A percentile compares a stretch with the other conserved stretches of the same genome.
Conservation (phyloP, 2,113 vertebrate genomes). For the Spea multiplicata region DNA sequence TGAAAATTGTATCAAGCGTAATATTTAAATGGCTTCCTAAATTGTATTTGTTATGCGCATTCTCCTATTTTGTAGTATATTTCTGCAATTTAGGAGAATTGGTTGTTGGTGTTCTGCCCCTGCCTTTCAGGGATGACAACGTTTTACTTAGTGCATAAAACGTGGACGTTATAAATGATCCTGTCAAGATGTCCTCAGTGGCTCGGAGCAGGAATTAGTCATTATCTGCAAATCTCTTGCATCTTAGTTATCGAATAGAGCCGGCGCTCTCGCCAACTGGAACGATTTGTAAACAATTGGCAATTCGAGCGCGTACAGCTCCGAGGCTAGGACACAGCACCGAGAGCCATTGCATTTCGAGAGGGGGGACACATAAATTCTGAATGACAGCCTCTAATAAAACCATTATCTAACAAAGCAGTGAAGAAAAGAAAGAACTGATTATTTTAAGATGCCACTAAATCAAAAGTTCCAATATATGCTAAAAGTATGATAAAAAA, state of each 20-base stretch:
- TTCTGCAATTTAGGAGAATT: background rate
- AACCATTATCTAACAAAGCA: slow-evolving; percentile 58
- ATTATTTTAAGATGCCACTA: slow-evolving; percentile 52
- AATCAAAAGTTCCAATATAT: slow-evolving; percentile 50
- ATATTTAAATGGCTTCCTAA: background rate
- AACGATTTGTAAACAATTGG: slow-evolving; percentile 50
- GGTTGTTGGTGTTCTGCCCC: background rate
- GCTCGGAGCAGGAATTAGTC: slow-evolving; percentile 49
- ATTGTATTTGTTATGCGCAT: background rate
- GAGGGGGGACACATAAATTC: slow-evolving; percentile 50
- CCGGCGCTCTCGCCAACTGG: slow-evolving; percentile 48
- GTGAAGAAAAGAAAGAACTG: slow-evolving; percentile 49
- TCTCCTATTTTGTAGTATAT: background rate
- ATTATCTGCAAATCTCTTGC: slow-evolving; percentile 49
- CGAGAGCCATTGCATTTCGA: slow-evolving; percentile 44
- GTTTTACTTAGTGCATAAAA: slow-evolving; percentile 27
- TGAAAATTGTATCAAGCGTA: background rate
- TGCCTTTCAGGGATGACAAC: slow-evolving; percentile 7
- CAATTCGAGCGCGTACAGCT: slow-evolving; percentile 50
- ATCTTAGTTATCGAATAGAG: slow-evolving; percentile 52
- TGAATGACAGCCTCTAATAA: slow-evolving; percentile 41
- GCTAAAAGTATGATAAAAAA: slow-evolving; percentile 23
- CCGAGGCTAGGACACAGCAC: slow-evolving; percentile 46
- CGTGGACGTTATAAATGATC: slow-evolving; percentile 44
- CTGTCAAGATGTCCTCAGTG: slow-evolving; percentile 19